Percentiles rank a stretch among this genome's conserved stretches.
Conservation (phyloP, 2,888 invertebrate species). For the Thymelicus lineola region DNA sequence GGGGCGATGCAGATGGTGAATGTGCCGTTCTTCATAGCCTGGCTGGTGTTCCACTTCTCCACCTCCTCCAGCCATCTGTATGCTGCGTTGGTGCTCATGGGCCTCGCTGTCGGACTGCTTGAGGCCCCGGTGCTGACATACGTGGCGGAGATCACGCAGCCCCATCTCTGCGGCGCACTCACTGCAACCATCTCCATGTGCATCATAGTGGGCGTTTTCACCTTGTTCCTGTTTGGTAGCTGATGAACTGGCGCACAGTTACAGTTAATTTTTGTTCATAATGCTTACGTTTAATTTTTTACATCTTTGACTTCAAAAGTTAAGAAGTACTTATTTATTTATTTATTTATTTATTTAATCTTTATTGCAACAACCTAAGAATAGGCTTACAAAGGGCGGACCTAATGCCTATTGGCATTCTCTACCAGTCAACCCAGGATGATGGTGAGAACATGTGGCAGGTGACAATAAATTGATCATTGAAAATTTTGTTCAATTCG, state of each 20-base stretch:
- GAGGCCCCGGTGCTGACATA: constrained; percentile 94
- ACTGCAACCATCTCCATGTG: constrained; percentile 91
- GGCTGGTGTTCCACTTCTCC: constrained; percentile 90
- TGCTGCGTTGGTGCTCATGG: constrained; percentile 88
- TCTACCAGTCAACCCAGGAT: too few relatives aligned
- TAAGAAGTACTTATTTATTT: too few relatives aligned
- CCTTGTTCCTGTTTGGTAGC: constrained; percentile 89
- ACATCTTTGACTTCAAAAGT: too few relatives aligned
- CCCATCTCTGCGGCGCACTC: constrained; percentile 90
- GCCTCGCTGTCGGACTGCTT: constrained; percentile 90
- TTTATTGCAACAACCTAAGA: too few relatives aligned
- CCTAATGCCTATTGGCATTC: too few relatives aligned
- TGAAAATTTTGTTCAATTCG: too few relatives aligned
- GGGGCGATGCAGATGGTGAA: constrained; percentile 91
- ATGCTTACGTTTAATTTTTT: too few relatives aligned
- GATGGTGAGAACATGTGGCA: too few relatives aligned
- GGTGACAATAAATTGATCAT: too few relatives aligned
- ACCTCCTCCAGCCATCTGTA: constrained; percentile 87
- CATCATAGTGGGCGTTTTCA: constrained; percentile 90
- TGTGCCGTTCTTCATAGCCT: constrained; percentile 90
- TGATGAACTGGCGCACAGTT: constrained; percentile 90
- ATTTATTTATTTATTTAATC: too few relatives aligned
- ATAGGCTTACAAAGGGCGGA: too few relatives aligned
- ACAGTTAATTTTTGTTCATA: too few relatives aligned
- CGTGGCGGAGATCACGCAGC: constrained; percentile 93